Conservation (phyloP, 2,113 vertebrate genomes). For the Coryphaenoides rupestris region DNA sequence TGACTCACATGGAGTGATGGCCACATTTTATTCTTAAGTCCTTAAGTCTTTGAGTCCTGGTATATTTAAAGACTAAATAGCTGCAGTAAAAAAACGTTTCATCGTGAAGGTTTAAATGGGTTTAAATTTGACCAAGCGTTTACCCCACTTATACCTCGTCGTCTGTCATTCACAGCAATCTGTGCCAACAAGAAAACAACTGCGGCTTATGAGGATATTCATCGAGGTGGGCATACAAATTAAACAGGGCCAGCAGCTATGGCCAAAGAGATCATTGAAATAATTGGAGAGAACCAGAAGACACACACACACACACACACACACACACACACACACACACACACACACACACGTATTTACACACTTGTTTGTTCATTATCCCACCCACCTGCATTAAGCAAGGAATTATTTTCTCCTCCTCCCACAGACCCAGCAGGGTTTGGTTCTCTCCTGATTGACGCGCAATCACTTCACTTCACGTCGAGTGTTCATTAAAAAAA, state of each 20-base stretch:
- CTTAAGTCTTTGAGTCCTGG: too few relatives aligned
- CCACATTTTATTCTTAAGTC: too few relatives aligned
- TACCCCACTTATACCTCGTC: not conserved
- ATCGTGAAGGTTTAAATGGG: too few relatives aligned
- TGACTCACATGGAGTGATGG: too few relatives aligned
- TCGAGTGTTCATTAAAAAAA: slow-evolving; percentile 12
- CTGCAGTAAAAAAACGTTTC: too few relatives aligned
- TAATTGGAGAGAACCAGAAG: slow-evolving; percentile 6
- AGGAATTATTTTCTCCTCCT: not conserved
- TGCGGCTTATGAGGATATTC: slow-evolving; percentile 36
- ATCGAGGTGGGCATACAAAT: slow-evolving; percentile 18
- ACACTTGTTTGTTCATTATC: not conserved
- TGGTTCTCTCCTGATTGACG: slow-evolving; percentile 19
- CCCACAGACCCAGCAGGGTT: slow-evolving; percentile 1
- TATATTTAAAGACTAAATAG: too few relatives aligned
- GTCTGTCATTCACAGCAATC: slow-evolving; percentile 22
- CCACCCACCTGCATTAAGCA: slow-evolving; percentile 11
- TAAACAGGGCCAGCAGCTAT: slow-evolving; percentile 9
- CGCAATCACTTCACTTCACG: slow-evolving; percentile 18
- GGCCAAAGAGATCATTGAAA: not conserved
- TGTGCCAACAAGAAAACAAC: slow-evolving; percentile 28
- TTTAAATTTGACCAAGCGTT: too few relatives aligned
- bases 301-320: slow-evolving; percentile 15
- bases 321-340: slow-evolving; percentile 19
- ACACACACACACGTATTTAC: not conserved